These are phyloP conservation scores for Brachionus paranguensis DNA, from an alignment of 1,140 invertebrate genomes.

Conservation along the genomic window DNA sequence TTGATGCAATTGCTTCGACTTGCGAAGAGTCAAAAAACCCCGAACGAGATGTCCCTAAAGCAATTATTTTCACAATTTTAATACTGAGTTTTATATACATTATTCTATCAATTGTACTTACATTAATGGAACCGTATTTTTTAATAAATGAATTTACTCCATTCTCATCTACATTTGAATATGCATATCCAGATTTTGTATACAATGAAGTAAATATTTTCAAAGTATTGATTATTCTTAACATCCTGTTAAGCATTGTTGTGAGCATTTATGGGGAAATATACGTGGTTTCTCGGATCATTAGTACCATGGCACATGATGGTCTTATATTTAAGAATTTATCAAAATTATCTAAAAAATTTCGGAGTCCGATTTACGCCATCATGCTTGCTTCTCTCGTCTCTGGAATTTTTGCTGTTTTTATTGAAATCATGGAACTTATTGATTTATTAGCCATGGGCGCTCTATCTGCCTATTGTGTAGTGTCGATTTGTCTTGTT, in stretches of 20 bases:
- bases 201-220: neutral
- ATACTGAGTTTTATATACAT: constrained; percentile 46
- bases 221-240: neutral
- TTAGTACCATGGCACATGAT: constrained; percentile 82
- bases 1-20: constrained; percentile 43
- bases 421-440: constrained; percentile 80
- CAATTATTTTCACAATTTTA: constrained; percentile 46
- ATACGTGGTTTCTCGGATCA: constrained; percentile 72
- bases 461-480: constrained; percentile 79
- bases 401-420: constrained; percentile 69
- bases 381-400: constrained; percentile 69
- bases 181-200: neutral
- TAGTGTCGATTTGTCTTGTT: constrained; percentile 79
- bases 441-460: constrained; percentile 92
- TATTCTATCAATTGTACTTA: constrained; percentile 47
- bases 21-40: constrained; percentile 49
- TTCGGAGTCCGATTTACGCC: constrained; percentile 72
- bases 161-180: constrained; percentile 31
- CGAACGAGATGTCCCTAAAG: constrained; percentile 45
- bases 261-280: constrained; percentile 48
- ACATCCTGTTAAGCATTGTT: neutral
- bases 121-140: constrained; percentile 47
- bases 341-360: constrained; percentile 67
- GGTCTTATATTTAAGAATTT: constrained; percentile 73
- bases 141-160: constrained; percentile 41